Evolutionary conservation across 2,113 vertebrate species (phyloP).

Genomic region (Propithecus coquereli): DNA sequence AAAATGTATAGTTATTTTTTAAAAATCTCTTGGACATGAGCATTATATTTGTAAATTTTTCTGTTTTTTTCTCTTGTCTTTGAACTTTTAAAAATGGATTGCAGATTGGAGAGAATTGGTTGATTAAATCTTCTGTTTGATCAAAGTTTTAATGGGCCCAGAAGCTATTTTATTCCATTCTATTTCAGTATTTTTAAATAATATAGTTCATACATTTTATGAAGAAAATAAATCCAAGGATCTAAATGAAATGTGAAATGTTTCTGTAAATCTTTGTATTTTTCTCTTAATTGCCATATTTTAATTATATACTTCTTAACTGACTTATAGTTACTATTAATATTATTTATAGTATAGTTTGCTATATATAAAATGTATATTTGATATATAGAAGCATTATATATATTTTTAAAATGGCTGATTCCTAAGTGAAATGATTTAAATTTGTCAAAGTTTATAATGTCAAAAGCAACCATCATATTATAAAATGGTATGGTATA

Average conservation of each 20-base stretch:
- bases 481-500: neutral
- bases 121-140: neutral
- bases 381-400: neutral
- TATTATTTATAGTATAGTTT: neutral
- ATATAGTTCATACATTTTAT: neutral
- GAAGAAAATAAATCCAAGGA: neutral
- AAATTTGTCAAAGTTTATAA: neutral
- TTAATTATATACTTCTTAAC: neutral
- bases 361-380: neutral
- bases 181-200: neutral
- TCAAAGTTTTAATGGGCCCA: neutral
- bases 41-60: neutral
- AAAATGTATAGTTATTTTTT: neutral
- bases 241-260: conserved; percentile 1
- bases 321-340: neutral
- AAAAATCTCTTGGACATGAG: neutral
- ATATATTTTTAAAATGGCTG: neutral
- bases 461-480: neutral
- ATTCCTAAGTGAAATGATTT: neutral
- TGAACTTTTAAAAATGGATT: neutral
- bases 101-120: neutral
- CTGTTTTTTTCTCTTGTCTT: neutral
- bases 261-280: neutral
- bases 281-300: neutral
- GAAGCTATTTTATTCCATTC: neutral